phyloP scores from a whole-genome alignment of 92 coral and sea anemone genomes.

The Epizoanthus stellaris region DNA sequence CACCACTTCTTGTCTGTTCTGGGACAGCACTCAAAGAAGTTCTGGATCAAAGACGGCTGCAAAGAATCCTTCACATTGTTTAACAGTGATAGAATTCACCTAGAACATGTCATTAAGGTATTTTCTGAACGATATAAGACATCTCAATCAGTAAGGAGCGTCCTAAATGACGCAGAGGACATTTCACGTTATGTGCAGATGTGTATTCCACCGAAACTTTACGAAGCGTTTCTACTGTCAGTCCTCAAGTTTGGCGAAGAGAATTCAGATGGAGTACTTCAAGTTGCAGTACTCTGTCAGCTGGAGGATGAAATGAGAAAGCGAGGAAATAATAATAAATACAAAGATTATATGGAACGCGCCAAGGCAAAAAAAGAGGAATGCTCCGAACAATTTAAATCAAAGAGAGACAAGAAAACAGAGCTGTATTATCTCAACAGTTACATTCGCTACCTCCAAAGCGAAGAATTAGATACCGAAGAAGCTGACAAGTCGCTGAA shows the following conservation, averaged over 20 bases:
- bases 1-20: slow-evolving; percentile 36
- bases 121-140: neutral
- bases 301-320: slow-evolving; percentile 51
- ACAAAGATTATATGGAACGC: neutral
- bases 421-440: slow-evolving; percentile 38
- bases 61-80: slow-evolving; percentile 38
- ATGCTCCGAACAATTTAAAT: slow-evolving; percentile 3
- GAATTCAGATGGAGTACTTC: neutral
- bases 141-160: neutral
- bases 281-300: slow-evolving; percentile 40
- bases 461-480: neutral
- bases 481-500: neutral
- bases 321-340: slow-evolving; percentile 2
- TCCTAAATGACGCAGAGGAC: neutral
- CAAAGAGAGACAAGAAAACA: neutral
- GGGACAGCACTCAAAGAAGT: neutral
- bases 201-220: slow-evolving; percentile 49
- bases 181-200: slow-evolving; percentile 23
- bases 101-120: slow-evolving; percentile 37
- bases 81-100: slow-evolving; percentile 42
- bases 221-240: neutral
- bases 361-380: neutral
- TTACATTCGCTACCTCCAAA: slow-evolving; percentile 26
- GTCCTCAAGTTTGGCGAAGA: neutral
- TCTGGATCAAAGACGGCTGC: slow-evolving; percentile 53